Base-by-base conservation (phyloP, 2,888 invertebrate species). In the Mythimna impura region DNA sequence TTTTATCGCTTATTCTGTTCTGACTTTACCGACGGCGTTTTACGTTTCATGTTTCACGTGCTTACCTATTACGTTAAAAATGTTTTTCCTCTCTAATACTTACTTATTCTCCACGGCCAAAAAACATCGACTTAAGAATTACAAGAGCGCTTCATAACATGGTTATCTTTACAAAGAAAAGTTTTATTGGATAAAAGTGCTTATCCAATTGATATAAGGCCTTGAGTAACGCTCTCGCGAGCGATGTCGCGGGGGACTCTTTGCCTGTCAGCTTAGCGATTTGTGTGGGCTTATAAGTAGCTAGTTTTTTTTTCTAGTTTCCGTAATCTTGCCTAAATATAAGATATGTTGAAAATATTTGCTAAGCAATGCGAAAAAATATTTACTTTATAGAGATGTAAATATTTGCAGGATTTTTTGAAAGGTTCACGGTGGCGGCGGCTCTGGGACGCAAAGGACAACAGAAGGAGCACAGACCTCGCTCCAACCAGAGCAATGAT, bases 151-250 rank as follows among this genome's bases (percentile, higher is more conserved):
- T 76, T 74, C 66, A 47, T 76, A 81, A 68, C 58, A 12, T 60
- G 58, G 77, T 77, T 63, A 77, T 76, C 58, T 81, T 60, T 50
- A 71, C 66, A 71, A 63, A 83, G 79, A 80, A 80, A 83, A 80
- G 66, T 80, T 80, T 68, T 68, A 63, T 74, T 74, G 58, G 75
- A 83, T 80, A 80, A 83, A 74, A 74, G 63, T 36, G 67, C 83
- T 80, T 83, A 74, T 83, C 83, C 83, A 69, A 83, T 80, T 73
- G 80, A 79, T 82, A 68, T 72, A 78, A 78, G 55, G 30, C 73
- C 60, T 63, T 71, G 57, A 79, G 73, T 78, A 66, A 73, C 52
- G 55, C 52, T 47, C 63, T 40, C 67, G 66, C 30, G 17, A 20
- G 58, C 55, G 36, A 40, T 20, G 62, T 55, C 80, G 50, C 69